Evolutionary conservation across 1,140 invertebrate species (phyloP), one percentile per base, ranked within the genome.

Genomic region (Orussus abietinus): DNA sequence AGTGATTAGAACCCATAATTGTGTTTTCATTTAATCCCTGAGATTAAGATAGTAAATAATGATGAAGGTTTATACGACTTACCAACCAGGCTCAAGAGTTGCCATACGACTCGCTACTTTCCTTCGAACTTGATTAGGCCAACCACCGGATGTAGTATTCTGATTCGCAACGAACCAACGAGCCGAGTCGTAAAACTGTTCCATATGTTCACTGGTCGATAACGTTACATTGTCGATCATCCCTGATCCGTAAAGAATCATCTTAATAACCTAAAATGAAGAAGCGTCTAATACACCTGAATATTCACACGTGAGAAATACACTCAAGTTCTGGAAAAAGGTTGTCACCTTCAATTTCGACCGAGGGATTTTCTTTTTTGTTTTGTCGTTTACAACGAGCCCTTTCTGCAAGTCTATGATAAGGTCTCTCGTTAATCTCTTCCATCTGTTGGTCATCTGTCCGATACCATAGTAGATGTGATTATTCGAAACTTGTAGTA

Each of bases 111-210:
- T 77, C 10, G 81, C 80, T 44, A 92, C 77, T 61, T 83, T 84
- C 51, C 92, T 74, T 34, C 81, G 78, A 2, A 95, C 92, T 22
- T 86, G 85, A 68, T 93, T 93, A 22, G 86, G 75, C 92, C 92
- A 96, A 18, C 91, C 93, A 53, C 90, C 91, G 19, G 83, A 78
- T 42, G 80, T 70, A 28, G 70, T 54, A 61, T 93, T 84, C 74
- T 98, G 96, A 75, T 92, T 81, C 13, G 74, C 74, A 3, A 95
- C 82, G 60, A 99, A 86, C 95, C 95, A 99, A 55, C 90, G 81
- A 10, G 93, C 92, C 2, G 94, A 87, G 62, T 90, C 85, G 57
- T 88, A 90, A 75, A 98, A 98, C 65, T 93, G 87, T 35, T 85
- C 80, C 66, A 88, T 79, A 69, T 96, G 92, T 57, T 90, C 85